These are phyloP conservation scores for Drosophila leonis DNA, from an alignment of 2,888 invertebrate genomes.

Conservation along the genomic window DNA sequence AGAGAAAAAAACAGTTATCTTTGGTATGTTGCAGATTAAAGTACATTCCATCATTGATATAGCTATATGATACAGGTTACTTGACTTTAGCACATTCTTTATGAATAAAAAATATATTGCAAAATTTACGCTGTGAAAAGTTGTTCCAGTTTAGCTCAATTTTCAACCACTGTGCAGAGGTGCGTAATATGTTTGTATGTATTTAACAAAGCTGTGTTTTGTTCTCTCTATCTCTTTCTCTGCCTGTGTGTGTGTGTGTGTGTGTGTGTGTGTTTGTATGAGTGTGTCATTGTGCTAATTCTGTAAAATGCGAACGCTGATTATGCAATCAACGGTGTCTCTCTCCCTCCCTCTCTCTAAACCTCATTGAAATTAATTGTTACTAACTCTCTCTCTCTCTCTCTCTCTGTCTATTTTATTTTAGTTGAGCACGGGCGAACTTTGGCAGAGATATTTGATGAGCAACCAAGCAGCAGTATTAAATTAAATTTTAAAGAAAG, in stretches of 20 bases:
- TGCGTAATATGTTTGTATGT: slow-evolving; percentile 29
- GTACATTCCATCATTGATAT: not conserved
- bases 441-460: slow-evolving; percentile 58
- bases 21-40: not conserved
- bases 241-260: not conserved
- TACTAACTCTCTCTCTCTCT: slow-evolving; percentile 14
- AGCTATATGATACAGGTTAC: not conserved
- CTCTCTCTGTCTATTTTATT: slow-evolving; percentile 23
- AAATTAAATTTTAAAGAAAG: slow-evolving; percentile 51
- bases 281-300: slow-evolving; percentile 57
- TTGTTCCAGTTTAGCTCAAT: not conserved
- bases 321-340: slow-evolving; percentile 45
- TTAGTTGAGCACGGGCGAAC: slow-evolving; percentile 71
- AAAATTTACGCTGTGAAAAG: not conserved
- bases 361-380: slow-evolving; percentile 61
- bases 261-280: slow-evolving; percentile 9
- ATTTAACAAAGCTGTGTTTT: slow-evolving; percentile 25
- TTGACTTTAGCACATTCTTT: not conserved
- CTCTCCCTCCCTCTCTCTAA: slow-evolving; percentile 3
- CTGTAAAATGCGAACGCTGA: slow-evolving; percentile 33
- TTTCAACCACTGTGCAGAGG: slow-evolving; percentile 33
- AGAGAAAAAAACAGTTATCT: not conserved
- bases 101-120: not conserved
- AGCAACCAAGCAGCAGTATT: slow-evolving; percentile 65
- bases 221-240: slow-evolving; percentile 4